Conservation (phyloP, 2,113 vertebrate species). For the Chroicocephalus ridibundus region DNA sequence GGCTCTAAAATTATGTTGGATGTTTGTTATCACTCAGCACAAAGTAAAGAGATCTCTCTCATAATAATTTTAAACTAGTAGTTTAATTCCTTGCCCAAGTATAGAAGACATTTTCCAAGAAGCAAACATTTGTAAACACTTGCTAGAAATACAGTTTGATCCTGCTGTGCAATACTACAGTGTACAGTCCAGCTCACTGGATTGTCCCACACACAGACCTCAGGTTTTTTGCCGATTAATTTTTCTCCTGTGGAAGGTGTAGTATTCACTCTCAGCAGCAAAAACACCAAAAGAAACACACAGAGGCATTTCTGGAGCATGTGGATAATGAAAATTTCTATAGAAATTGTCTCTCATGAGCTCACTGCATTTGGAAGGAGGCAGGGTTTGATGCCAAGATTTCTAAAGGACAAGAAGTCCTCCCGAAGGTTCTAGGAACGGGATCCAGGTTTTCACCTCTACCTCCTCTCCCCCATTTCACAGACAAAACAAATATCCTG, state of each 20-base stretch:
- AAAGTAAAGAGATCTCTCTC: background rate
- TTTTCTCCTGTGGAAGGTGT: background rate
- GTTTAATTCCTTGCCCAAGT: background rate
- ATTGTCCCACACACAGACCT: background rate
- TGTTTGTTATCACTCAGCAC: conserved; percentile 17
- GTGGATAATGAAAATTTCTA: background rate
- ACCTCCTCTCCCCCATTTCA: background rate
- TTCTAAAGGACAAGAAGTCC: background rate
- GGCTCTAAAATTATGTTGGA: background rate
- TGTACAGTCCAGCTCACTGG: background rate
- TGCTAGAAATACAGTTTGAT: background rate
- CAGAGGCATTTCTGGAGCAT: background rate
- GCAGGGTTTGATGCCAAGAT: background rate
- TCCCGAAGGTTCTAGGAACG: background rate
- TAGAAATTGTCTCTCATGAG: background rate
- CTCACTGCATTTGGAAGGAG: background rate
- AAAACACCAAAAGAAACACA: background rate
- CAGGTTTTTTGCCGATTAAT: background rate
- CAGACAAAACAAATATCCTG: background rate
- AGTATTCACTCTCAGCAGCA: background rate
- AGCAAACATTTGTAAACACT: conserved; percentile 14
- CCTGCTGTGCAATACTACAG: background rate
- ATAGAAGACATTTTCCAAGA: background rate
- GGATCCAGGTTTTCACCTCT: background rate
- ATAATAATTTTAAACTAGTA: background rate